Evolutionary conservation across 2,113 vertebrate genomes (phyloP).

Genomic region (Rhombomys opimus): DNA sequence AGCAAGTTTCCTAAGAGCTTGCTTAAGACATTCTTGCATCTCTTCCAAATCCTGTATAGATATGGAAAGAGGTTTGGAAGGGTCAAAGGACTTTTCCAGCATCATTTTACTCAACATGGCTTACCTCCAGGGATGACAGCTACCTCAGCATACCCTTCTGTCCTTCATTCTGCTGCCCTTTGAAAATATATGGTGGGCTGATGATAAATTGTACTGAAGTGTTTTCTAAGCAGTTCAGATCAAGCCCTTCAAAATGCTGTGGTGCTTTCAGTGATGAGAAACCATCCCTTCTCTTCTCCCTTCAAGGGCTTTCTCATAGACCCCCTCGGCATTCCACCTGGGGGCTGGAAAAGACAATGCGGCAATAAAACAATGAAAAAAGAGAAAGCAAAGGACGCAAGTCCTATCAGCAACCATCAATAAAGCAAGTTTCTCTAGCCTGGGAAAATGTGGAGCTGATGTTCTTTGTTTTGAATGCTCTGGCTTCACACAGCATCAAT

Average conservation of each 20-base stretch:
- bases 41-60: not conserved
- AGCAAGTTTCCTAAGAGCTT: not conserved
- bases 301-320: not conserved
- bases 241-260: constrained; percentile 23
- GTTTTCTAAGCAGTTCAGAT: constrained; percentile 56
- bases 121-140: not conserved
- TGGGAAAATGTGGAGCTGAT: not conserved
- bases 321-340: not conserved
- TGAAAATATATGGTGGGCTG: not conserved
- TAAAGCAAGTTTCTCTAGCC: constrained; percentile 33
- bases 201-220: not conserved
- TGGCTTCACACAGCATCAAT: constrained; percentile 46
- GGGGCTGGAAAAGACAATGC: not conserved
- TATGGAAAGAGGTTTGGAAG: not conserved
- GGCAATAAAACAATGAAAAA: constrained; percentile 18
- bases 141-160: not conserved
- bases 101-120: not conserved
- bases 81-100: not conserved
- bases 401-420: not conserved
- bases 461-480: constrained; percentile 58
- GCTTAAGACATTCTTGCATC: accelerated
- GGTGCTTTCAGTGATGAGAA: not conserved
- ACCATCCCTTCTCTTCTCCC: not conserved
- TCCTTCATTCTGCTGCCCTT: not conserved
- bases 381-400: constrained; percentile 40